Conservation (phyloP, 2,797 vertebrate genomes). For the Sebastiscus tertius region DNA sequence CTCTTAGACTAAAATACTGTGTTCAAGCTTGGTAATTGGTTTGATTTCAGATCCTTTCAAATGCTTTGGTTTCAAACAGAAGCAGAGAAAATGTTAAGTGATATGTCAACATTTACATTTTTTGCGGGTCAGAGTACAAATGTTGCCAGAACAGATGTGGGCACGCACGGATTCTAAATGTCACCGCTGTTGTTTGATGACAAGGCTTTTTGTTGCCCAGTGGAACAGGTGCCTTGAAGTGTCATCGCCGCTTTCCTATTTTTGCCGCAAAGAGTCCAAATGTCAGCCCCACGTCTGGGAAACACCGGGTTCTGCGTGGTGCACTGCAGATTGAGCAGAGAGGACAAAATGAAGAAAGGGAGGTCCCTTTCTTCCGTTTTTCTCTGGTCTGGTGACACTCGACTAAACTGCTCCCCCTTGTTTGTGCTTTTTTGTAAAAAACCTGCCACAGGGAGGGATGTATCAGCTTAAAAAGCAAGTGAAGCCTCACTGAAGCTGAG, state of each 20-base stretch:
- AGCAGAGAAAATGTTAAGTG: conserved; percentile 12
- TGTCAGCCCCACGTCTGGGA: conserved; percentile 10
- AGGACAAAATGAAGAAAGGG: background rate
- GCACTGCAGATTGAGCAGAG: background rate
- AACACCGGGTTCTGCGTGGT: background rate
- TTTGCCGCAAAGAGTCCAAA: conserved; percentile 2
- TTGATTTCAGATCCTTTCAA: conserved; percentile 2
- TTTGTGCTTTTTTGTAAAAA: conserved; percentile 14
- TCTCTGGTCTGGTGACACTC: conserved; percentile 2
- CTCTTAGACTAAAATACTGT: background rate
- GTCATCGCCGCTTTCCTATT: background rate
- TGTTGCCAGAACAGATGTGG: conserved; percentile 34
- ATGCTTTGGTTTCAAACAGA: conserved; percentile 16
- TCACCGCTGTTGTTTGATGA: conserved; percentile 34
- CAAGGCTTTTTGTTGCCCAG: conserved; percentile 24
- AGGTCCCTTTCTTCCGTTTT: background rate
- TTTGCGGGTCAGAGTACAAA: conserved; percentile 28
- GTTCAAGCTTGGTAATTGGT: background rate
- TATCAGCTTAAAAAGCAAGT: background rate
- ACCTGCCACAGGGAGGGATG: background rate
- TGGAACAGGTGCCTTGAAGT: conserved; percentile 45
- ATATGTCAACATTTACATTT: conserved; percentile 62
- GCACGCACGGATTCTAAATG: conserved; percentile 38
- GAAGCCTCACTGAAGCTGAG: background rate
- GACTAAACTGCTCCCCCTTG: background rate